phyloP scores from a whole-genome alignment of 2,888 invertebrate species.

The Lydus trimaculatus region DNA sequence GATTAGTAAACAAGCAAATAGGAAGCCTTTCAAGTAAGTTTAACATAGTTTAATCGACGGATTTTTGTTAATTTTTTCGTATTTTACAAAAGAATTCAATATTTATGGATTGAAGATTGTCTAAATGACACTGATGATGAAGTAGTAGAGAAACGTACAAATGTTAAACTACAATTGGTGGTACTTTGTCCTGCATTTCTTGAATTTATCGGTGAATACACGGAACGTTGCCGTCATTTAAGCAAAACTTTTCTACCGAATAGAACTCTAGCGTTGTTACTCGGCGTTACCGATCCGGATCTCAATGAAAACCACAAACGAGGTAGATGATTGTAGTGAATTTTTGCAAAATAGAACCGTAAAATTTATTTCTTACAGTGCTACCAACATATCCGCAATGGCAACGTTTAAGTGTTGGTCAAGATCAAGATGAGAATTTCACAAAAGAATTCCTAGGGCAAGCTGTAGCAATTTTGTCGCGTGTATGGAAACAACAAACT shows the following conservation, averaged over 20 bases:
- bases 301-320: slow-evolving; percentile 73
- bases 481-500: slow-evolving; percentile 61
- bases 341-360: background rate
- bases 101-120: slow-evolving; percentile 75
- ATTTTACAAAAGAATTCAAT: slow-evolving; percentile 74
- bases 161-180: slow-evolving; percentile 79
- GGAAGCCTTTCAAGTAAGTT: slow-evolving; percentile 77
- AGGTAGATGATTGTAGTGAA: slow-evolving; percentile 59
- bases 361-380: slow-evolving; percentile 57
- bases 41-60: too few relatives aligned
- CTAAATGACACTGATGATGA: slow-evolving; percentile 55
- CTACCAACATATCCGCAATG: slow-evolving; percentile 79
- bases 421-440: slow-evolving; percentile 84
- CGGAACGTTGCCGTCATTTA: slow-evolving; percentile 63
- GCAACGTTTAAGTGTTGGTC: slow-evolving; percentile 78
- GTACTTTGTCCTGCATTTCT: slow-evolving; percentile 81
- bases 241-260: slow-evolving; percentile 72
- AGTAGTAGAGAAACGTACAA: slow-evolving; percentile 66
- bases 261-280: slow-evolving; percentile 79
- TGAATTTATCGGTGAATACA: slow-evolving; percentile 66
- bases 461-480: slow-evolving; percentile 78
- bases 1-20: slow-evolving; percentile 81
- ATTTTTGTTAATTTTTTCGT: too few relatives aligned
- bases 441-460: slow-evolving; percentile 85
- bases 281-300: slow-evolving; percentile 79